Base-by-base conservation (phyloP, 1,140 invertebrate species). In the Ladona fulva region DNA sequence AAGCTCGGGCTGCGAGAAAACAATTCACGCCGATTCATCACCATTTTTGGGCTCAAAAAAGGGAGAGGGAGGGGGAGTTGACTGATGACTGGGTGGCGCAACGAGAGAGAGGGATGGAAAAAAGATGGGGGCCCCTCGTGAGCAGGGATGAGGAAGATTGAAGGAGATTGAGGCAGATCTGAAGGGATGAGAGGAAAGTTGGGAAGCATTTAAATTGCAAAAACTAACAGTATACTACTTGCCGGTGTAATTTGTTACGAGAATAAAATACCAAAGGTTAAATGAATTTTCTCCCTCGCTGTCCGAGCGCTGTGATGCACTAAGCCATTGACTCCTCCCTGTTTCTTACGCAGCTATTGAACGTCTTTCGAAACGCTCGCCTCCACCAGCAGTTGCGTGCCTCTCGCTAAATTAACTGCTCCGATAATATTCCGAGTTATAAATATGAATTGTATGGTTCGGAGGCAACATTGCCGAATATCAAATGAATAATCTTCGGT, bases 221-320 rank as follows among this genome's bases (percentile, higher is more conserved):
- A 66, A 66, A 66, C 52, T 66, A 66, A 66, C 52, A 66, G 52
- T 66, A 66, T 66, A 66, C 52, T 66, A 66, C 52, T 66, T 66
- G 52, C 52, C 52, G n/a, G n/a, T 12, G 52, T 66, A 66, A 66
- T 66, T 66, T 66, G 52, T 66, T 66, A 66, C n/a, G 52, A 66
- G 52, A 12, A 66, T 66, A 66, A 66, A 66, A 66, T 66, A 66
- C 52, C 52, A 66, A 66, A 66, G 52, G 52, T 66, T 66, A 66
- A 66, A 66, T 66, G 52, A 66, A 66, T 66, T 66, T 19, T 66
- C 52, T 66, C 29, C 29, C 29, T 37, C 29, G 29, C 29, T 37
- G 29, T 37, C 29, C 29, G 29, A 37, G 8, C 3, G 29, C 29
- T 37, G 29, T 37, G 29, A 37, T 37, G 29, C 8, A 37, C 29